Conservation (phyloP, 2,797 vertebrate species). For the Alexandromys oeconomus region DNA sequence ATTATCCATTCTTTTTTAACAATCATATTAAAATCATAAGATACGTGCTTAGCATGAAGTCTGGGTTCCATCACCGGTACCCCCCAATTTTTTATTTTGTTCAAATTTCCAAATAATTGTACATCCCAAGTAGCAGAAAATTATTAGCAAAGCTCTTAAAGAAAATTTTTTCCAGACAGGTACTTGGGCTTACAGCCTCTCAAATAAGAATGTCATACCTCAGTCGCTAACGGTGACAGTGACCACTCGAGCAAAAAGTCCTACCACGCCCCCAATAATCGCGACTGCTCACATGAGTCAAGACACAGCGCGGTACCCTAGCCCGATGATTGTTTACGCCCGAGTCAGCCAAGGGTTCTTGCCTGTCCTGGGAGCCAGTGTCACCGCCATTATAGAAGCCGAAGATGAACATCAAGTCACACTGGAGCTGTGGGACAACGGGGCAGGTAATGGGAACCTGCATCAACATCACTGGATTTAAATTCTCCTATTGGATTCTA, state of each 20-base stretch:
- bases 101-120: slow-evolving; percentile 21
- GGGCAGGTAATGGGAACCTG: slow-evolving; percentile 84
- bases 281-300: slow-evolving; percentile 78
- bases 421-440: slow-evolving; percentile 86
- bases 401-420: slow-evolving; percentile 19
- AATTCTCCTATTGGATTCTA: neutral
- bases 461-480: neutral
- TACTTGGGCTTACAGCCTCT: slow-evolving; percentile 85
- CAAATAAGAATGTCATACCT: slow-evolving; percentile 48
- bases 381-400: slow-evolving; percentile 85
- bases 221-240: slow-evolving; percentile 85
- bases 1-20: neutral
- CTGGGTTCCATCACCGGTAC: neutral
- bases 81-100: neutral
- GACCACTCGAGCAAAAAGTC: slow-evolving; percentile 82
- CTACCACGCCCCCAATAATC: slow-evolving; percentile 79
- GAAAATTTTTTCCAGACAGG: slow-evolving; percentile 77
- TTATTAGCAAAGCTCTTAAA: neutral
- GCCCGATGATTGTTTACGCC: slow-evolving; percentile 84
- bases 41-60: neutral
- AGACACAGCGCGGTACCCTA: slow-evolving; percentile 71
- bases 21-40: neutral
- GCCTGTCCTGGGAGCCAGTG: slow-evolving; percentile 85
- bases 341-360: slow-evolving; percentile 87
- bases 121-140: slow-evolving; percentile 38